Evolutionary conservation across 2,113 vertebrate genomes (phyloP), one percentile per base, ranked within the genome.

Genomic region (Silurus asotus): DNA sequence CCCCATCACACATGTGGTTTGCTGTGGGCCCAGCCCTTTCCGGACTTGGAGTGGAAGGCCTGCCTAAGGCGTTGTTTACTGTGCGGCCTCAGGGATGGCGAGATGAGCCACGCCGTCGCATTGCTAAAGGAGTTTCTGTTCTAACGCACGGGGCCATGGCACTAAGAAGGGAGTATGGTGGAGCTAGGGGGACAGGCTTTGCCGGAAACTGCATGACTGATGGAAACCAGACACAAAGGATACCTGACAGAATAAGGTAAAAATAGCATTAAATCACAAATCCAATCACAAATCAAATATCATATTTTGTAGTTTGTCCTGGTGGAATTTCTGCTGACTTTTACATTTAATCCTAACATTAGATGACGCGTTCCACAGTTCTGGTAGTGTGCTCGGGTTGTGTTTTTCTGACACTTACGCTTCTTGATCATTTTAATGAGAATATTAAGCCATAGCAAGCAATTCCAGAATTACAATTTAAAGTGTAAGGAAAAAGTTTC

Each of bases 1-100:
- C 97, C 0, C 96, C 97, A 0, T 97, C 97, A 53, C 96, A 99
- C 89, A 94, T 99, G 90, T 99, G 97, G 97, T 98, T 99, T 81
- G 94, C 97, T 13, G 96, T 98, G 70, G 97, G 97, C 0, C 95
- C 97, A 0, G 96, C 95, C 6, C 92, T 98, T 82, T 95, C 96
- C 0, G 96, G 96, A 6, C 88, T 96, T 84, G 95, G 94, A 79
- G 94, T 97, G 0, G 94, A 96, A 84, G 95, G 96, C 0, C 92
- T 96, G 19, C 97, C 97, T 0, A 96, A 95, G 2, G 97, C 96
- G 6, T 87, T 98, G 75, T 97, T 98, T 37, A 95, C 96, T 0
- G 96, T 99, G 81, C 93, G 97, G n/a, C 96, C 97, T 0, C 96
- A 97, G 67, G 97, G 97, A 37, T 99, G 97, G 97, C 91, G 96